phyloP scores from a whole-genome alignment of 2,888 invertebrate genomes.

The Loripinus fragilis region DNA sequence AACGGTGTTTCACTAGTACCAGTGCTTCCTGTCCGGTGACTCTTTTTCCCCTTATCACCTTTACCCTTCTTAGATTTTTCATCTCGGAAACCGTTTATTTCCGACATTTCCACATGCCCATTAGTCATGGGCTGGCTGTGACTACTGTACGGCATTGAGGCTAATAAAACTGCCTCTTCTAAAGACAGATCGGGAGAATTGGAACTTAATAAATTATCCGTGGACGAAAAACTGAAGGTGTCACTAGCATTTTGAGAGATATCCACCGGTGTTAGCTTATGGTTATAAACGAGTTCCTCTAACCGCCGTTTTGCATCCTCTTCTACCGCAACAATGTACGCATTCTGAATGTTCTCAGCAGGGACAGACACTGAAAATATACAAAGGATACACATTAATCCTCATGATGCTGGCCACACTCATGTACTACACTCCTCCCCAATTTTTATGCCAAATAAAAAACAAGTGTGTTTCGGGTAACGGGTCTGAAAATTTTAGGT shows the following conservation, averaged over 20 bases:
- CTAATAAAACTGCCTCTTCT: slow-evolving; percentile 49
- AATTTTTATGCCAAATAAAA: too few species aligned
- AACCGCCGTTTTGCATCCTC: slow-evolving; percentile 95
- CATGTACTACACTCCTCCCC: too few species aligned
- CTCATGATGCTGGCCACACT: too few species aligned
- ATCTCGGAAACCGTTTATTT: slow-evolving; percentile 67
- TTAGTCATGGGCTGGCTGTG: slow-evolving; percentile 57
- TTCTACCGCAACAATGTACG: slow-evolving; percentile 99
- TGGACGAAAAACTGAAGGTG: slow-evolving; percentile 28
- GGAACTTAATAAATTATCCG: slow-evolving; percentile 33
- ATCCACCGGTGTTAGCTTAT: slow-evolving; percentile 96
- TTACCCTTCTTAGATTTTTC: slow-evolving; percentile 62
- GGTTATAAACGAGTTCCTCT: slow-evolving; percentile 95
- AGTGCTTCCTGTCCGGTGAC: slow-evolving; percentile 54
- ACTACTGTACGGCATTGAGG: slow-evolving; percentile 62
- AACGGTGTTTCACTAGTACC: slow-evolving; percentile 67
- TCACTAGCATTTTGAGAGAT: slow-evolving; percentile 89
- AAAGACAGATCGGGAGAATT: slow-evolving; percentile 51
- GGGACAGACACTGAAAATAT: slow-evolving; percentile 61
- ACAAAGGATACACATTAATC: background rate
- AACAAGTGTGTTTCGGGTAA: too few species aligned
- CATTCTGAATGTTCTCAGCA: slow-evolving; percentile 89
- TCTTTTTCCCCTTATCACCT: slow-evolving; percentile 60
- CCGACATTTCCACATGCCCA: slow-evolving; percentile 64
- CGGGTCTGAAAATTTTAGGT: too few species aligned